Evolutionary conservation across 2,797 vertebrate genomes (phyloP), one percentile per base, ranked within the genome.

Genomic region (Lepidocolaptes lacrymiger): DNA sequence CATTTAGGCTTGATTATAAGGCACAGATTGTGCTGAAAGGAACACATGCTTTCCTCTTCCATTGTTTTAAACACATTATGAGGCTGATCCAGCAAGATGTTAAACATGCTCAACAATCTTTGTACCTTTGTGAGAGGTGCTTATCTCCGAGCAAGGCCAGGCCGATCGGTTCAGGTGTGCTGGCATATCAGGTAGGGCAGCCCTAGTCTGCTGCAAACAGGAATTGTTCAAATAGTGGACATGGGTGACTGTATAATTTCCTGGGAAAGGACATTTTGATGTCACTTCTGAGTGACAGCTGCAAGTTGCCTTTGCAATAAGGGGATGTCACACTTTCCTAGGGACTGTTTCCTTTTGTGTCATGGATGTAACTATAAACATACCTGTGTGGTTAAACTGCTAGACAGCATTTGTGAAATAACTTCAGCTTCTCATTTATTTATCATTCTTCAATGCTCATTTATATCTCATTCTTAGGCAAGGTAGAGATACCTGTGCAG

Each of bases 21-120:
- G 93, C 87, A 52, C 81, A 96, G 77, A 94, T 73, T 96, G 88
- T 71, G 78, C 88, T 81, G 85, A 91, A 89, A 39, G 78, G 71
- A 91, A 30, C 39, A 51, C 79, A 87, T 52, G 85, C 64, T 92
- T 91, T 83, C 30, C 34, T 72, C 55, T 89, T 55, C 77, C 67
- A 88, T 90, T 95, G 96, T 95, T 93, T 93, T 88, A 91, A 91
- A 73, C 48, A 46, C 67, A 58, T 89, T 87, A 58, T 15, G n/a
- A 84, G 79, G 63, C 89, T 93, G 95, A 93, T 91, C 76, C 85
- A 81, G 92, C 51, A 84, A 84, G 87, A 92, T 82, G 66, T 91
- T 88, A 66, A 93, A 91, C 66, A 28, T 0, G 7, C 46, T 89
- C 2, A 0, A 7, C 37, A 93, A 52, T 76, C 58, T 76, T 39